Percentiles rank a stretch among this genome's conserved stretches.
Evolutionary conservation across 2,797 vertebrate genomes (phyloP).

Genomic region (Intellagama lesueurii): DNA sequence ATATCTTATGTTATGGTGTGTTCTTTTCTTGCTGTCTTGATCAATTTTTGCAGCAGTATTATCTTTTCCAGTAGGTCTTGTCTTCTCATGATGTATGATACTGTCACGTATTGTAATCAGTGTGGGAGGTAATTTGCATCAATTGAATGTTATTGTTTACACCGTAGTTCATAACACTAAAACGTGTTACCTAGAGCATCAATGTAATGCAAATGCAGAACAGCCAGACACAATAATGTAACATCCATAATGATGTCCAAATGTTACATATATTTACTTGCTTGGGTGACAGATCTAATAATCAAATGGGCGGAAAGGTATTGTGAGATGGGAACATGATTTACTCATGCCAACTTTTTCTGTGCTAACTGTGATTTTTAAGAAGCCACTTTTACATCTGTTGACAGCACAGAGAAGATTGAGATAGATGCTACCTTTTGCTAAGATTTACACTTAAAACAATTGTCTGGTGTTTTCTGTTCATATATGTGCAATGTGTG

Average conservation of each 20-base stretch:
- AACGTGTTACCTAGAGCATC: background rate
- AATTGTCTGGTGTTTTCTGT: background rate
- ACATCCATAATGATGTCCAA: background rate
- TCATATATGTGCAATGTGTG: background rate
- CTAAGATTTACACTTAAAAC: background rate
- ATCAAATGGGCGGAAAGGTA: background rate
- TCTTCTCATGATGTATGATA: no score
- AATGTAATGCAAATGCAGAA: background rate
- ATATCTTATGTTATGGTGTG: no score
- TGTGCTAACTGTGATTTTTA: background rate
- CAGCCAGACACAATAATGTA: background rate
- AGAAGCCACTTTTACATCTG: background rate
- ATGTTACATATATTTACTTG: background rate
- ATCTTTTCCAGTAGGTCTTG: no score
- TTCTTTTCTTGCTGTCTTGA: no score
- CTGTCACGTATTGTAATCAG: no score
- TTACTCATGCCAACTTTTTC: background rate
- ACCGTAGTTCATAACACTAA: no score
- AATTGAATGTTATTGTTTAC: no score
- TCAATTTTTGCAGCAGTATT: no score
- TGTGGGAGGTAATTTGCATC: no score
- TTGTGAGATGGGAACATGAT: background rate
- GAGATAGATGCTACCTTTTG: no score
- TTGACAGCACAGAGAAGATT: background rate
- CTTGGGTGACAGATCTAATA: background rate